Evolutionary conservation across 2,113 vertebrate species (phyloP).

Genomic region (Hypomesus transpacificus): DNA sequence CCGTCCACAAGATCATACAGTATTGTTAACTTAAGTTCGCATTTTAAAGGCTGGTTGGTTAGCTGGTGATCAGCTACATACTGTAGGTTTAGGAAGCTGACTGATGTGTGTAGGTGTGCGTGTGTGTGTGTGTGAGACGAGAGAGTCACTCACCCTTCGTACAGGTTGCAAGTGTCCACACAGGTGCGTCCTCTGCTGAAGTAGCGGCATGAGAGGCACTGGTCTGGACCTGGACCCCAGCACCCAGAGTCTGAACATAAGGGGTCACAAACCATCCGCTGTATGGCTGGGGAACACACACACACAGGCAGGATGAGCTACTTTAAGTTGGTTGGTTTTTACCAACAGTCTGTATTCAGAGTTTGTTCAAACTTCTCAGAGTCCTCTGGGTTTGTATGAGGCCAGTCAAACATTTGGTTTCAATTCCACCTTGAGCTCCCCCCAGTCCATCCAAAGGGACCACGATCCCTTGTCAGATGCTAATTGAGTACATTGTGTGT

Average conservation of each 20-base stretch:
- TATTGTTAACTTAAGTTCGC: too few relatives aligned
- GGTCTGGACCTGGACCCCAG: constrained; percentile 92
- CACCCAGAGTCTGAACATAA: constrained; percentile 91
- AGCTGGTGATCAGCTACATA: not conserved
- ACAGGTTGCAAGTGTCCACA: constrained; percentile 89
- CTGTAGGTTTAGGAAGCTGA: not conserved
- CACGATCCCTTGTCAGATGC: constrained; percentile 15
- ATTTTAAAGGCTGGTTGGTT: too few relatives aligned
- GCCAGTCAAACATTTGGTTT: not conserved
- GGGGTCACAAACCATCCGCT: constrained; percentile 87
- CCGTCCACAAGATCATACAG: too few relatives aligned
- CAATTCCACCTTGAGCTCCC: constrained; percentile 2
- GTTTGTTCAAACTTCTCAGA: not conserved
- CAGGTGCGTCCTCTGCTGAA: constrained; percentile 90
- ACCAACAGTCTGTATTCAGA: not conserved
- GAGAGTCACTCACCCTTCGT: constrained; percentile 81
- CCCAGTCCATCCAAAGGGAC: not conserved
- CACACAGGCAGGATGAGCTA: not conserved
- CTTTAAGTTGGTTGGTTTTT: not conserved
- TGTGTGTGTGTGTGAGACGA: not conserved
- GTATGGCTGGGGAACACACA: constrained; percentile 74
- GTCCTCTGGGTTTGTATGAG: not conserved
- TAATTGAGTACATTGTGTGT: constrained; percentile 26
- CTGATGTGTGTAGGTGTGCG: not conserved
- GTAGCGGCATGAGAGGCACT: constrained; percentile 87